Evolutionary conservation across 2,888 invertebrate genomes (phyloP), one percentile per base, ranked within the genome.

Genomic region (Drosophila paucipuncta): DNA sequence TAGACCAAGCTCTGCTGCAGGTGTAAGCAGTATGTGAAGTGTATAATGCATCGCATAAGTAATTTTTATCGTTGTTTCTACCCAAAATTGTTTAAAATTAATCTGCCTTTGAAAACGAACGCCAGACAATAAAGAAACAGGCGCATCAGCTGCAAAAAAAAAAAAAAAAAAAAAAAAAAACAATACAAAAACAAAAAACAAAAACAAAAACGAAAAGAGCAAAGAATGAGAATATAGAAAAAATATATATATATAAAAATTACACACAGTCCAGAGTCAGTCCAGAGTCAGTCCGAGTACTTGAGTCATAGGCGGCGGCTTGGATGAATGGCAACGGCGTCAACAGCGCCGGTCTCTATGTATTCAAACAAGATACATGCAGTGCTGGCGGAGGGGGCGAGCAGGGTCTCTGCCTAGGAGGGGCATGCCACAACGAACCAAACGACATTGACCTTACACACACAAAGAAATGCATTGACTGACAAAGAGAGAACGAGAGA

Each of bases 401-500:
- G 4, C 22, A 22, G 47, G 47, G 47, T 25, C 16, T 47, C 47
- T 47, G 47, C 25, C 28, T 39, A 30, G 63, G 54, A 55, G 28
- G 54, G 33, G 57, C 66, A 59, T n/a, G 39, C 28, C 58, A 54
- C 53, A 72, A 76, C 76, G 74, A 69, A 63, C 84, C 75, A 91
- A 89, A 86, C 91, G 92, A 92, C 92, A 92, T 91, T 92, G 92
- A 92, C 92, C 92, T 92, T 92, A 92, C 89, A 83, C 80, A 64
- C 37, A 62, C 31, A 57, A 41, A 54, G 54, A 50, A 53, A 47
- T 61, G 57, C 39, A 28, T 57, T 28, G 22, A 41, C 57, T 71
- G 49, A 43, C 28, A 52, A 28, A 58, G 69, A 73, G 67, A 60
- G 47, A 73, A 66, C 58, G 68, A 50, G 61, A 47, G 61, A 67